Percentiles rank a stretch among this genome's conserved stretches.
Conservation (phyloP, 2,888 invertebrate genomes). For the Cinara cedri region DNA sequence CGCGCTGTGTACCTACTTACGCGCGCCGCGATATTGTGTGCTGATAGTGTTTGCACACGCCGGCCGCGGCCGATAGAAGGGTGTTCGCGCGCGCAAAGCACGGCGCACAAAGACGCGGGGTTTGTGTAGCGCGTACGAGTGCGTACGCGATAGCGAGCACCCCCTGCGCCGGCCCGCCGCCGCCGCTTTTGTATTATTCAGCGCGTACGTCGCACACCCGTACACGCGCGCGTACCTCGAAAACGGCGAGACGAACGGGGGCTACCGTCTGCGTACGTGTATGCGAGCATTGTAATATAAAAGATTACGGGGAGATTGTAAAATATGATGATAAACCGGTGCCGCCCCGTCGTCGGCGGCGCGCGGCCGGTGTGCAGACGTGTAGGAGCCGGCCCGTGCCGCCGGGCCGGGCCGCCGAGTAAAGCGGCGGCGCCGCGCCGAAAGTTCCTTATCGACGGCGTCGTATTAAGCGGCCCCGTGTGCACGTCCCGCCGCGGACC, state of each 20-base stretch:
- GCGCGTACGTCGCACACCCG: neutral
- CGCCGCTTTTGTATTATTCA: conserved; percentile 32
- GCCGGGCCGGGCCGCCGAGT: too few relatives aligned
- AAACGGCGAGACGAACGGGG: conserved; percentile 27
- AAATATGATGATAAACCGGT: conserved; percentile 25
- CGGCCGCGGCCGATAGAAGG: neutral
- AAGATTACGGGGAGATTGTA: conserved; percentile 23
- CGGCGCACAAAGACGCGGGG: neutral
- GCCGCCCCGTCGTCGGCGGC: too few relatives aligned
- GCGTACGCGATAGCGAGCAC: too few relatives aligned
- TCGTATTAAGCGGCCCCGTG: too few relatives aligned
- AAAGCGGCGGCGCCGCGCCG: too few relatives aligned
- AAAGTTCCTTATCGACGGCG: too few relatives aligned
- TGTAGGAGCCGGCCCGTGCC: too few relatives aligned
- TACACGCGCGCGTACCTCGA: neutral
- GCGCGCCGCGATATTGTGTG: too few relatives aligned
- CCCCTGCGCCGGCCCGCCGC: neutral
- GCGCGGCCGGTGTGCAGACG: too few relatives aligned
- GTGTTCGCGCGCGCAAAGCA: neutral
- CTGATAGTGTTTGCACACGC: neutral
- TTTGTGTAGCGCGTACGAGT: too few relatives aligned
- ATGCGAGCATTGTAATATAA: neutral
- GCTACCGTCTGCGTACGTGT: neutral
- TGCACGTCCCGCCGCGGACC: too few relatives aligned
- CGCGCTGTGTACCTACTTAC: too few relatives aligned